phyloP scores from a whole-genome alignment of 2,113 vertebrate genomes.

The Hippolais icterina region DNA sequence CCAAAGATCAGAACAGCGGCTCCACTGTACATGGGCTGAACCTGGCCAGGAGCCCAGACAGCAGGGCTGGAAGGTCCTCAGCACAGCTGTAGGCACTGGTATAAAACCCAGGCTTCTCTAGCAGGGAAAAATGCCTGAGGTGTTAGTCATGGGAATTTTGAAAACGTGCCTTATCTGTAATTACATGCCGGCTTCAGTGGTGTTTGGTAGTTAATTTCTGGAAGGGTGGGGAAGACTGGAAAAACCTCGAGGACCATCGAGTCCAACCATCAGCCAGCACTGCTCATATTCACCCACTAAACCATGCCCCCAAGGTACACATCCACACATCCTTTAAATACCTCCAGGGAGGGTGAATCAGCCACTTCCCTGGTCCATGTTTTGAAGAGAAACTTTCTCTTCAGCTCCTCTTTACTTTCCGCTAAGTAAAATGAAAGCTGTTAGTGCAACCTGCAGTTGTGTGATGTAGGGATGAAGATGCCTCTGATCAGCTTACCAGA shows the following conservation, averaged over 20 bases:
- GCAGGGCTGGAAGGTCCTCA: neutral
- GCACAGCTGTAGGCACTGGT: neutral
- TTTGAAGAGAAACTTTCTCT: neutral
- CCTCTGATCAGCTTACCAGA: neutral
- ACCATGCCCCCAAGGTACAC: neutral
- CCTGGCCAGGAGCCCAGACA: neutral
- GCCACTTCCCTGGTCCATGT: neutral
- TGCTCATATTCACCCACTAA: neutral
- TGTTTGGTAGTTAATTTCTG: conserved; percentile 52
- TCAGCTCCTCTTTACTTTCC: neutral
- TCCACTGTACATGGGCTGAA: neutral
- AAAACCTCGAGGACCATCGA: neutral
- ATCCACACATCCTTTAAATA: neutral
- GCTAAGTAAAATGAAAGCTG: neutral
- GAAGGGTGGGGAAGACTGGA: neutral
- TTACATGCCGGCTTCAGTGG: conserved; percentile 30
- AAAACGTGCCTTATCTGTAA: conserved; percentile 58
- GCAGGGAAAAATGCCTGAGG: neutral
- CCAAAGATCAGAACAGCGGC: neutral
- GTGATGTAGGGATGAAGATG: neutral
- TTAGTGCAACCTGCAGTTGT: neutral
- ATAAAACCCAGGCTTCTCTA: conserved; percentile 46
- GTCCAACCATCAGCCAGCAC: neutral
- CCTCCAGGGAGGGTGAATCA: neutral
- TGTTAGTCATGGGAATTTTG: conserved; percentile 5